phyloP scores from a whole-genome alignment of 1,140 invertebrate genomes.

The Papilio helenus region DNA sequence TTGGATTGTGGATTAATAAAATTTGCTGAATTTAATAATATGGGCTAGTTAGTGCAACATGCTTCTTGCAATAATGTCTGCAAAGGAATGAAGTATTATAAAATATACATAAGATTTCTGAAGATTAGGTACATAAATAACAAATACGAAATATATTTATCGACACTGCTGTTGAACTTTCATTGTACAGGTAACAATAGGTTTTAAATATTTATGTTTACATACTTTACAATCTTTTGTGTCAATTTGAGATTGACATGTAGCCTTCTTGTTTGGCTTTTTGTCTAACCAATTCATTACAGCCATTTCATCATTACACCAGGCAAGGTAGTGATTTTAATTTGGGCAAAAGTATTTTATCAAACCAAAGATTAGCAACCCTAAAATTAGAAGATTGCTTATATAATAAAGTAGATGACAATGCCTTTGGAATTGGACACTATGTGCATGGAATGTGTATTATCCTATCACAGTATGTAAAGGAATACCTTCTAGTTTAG shows the following conservation, averaged over 20 bases:
- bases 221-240: neutral
- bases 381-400: neutral
- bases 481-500: neutral
- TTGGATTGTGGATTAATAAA: neutral
- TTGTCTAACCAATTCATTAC: slow-evolving; percentile 14
- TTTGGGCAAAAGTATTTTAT: neutral
- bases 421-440: neutral
- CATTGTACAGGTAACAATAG: slow-evolving; percentile 15
- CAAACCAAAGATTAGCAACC: neutral
- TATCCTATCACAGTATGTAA: neutral
- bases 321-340: neutral
- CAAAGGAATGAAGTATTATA: neutral
- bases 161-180: neutral
- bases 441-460: neutral
- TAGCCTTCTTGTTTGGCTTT: neutral
- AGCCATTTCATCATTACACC: neutral
- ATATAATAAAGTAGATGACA: neutral
- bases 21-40: neutral
- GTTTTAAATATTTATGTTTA: neutral
- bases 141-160: neutral
- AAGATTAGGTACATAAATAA: neutral
- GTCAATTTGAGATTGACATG: neutral
- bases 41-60: neutral
- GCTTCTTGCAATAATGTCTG: neutral
- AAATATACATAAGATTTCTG: neutral